Base-by-base conservation (phyloP, 35 echinoderm and acorn worm species). In the Apostichopus californicus region DNA sequence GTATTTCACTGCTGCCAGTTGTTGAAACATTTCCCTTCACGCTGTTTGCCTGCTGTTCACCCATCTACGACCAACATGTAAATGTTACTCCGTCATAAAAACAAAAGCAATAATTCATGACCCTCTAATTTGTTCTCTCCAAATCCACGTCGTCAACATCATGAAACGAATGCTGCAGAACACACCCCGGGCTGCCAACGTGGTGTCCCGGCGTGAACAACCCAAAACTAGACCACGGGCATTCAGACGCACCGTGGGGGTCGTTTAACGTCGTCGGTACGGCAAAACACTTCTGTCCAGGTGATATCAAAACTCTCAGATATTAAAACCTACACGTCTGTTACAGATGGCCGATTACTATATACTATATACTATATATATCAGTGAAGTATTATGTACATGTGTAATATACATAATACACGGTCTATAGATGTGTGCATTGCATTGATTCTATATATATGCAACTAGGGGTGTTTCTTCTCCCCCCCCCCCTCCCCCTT, bases 141-240 rank as follows among this genome's bases (percentile, higher is more conserved):
- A 58, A 85, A 59, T 55, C 58, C 57, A 46, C 34, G 34, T 46
- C 55, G 54, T 85, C 81, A 85, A 85, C 81, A 60, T 85, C 55
- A 85, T 56, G 57, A 85, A 18, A 22, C 12, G 17, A 58, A 59
- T 58, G 56, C 57, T 85, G 55, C 57, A 85, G 81, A 85, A 85
- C 81, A 85, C 81, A 85, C 81, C 81, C 81, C 20, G 81, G 55
- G 81, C 57, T 85, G 81, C 81, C 54, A 58, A 85, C 81, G 17
- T 85, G 81, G 81, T 58, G 81, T 85, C 81, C 81, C 81, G 55
- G 81, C 81, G 81, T 85, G 81, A 85, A 59, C 81, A 85, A 58
- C 81, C 81, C 81, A 85, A 85, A 85, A 85, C 81, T 85, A 85
- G 81, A 85, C 81, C 81, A 85, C 54, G 81, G 81, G 56, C 81